Evolutionary conservation across 2,888 invertebrate species (phyloP).

Genomic region (Hybos culiciformis): DNA sequence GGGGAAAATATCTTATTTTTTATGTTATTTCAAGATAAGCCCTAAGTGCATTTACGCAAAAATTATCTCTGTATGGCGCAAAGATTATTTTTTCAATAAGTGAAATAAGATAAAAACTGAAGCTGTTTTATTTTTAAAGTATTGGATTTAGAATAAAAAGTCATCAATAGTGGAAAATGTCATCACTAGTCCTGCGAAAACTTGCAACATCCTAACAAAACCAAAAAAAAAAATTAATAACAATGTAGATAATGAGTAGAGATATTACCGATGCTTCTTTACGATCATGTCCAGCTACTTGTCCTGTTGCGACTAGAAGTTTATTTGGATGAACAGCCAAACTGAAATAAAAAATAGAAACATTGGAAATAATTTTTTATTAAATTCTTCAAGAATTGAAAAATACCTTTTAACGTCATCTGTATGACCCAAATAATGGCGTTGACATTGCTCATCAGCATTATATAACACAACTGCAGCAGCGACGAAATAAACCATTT

Average conservation of each 20-base stretch:
- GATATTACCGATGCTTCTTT: slow-evolving; percentile 59
- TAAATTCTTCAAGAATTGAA: background rate
- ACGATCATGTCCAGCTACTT: slow-evolving; percentile 72
- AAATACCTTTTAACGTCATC: slow-evolving; percentile 79
- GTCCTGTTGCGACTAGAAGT: slow-evolving; percentile 77
- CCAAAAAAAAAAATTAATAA: background rate
- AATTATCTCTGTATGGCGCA: no score
- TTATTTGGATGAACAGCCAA: slow-evolving; percentile 84
- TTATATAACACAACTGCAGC: slow-evolving; percentile 86
- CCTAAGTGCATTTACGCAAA: no score
- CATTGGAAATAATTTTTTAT: slow-evolving; percentile 12
- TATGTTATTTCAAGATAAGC: no score
- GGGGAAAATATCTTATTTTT: no score
- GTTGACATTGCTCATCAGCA: slow-evolving; percentile 77
- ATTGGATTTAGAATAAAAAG: no score
- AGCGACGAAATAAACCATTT: slow-evolving; percentile 86
- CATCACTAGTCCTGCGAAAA: no score
- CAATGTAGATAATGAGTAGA: background rate
- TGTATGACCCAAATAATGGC: slow-evolving; percentile 87
- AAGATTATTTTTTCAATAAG: no score
- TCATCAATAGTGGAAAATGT: no score
- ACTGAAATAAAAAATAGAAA: slow-evolving; percentile 37
- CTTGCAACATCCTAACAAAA: no score
- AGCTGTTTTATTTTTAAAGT: no score
- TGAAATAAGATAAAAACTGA: no score